Evolutionary conservation across 1,140 invertebrate species (phyloP), one percentile per base, ranked within the genome.

Genomic region (Drosophila lini): DNA sequence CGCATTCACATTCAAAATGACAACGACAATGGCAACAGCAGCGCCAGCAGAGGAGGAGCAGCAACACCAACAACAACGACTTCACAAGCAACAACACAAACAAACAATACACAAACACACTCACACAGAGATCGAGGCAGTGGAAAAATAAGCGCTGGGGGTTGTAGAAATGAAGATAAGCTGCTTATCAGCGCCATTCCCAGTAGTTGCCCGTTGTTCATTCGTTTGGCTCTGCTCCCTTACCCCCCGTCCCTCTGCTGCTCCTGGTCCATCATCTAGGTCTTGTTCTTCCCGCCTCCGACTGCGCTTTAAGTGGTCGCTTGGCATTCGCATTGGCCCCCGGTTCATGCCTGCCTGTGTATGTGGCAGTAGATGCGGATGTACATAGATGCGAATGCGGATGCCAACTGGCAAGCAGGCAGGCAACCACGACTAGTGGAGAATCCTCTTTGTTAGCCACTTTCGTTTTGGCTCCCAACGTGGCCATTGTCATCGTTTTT

Each of bases 141-240:
- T 62, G 47, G 36, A 78, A 88, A 88, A 88, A 88, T 88, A 89
- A 84, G 78, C 80, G 80, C 84, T 88, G 73, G 77, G 70, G 84
- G 84, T 88, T 88, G 84, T 88, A 81, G 84, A 84, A 88, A 89
- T 88, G 84, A 83, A 88, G 84, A 88, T 88, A 88, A 88, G 84
- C 84, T 88, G 84, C 84, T 88, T 88, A 88, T 88, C 84, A 88
- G 84, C 81, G 80, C 84, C 81, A 89, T 89, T 86, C 80, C 83
- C 79, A 81, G 78, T 81, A 74, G 57, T 70, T 68, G 38, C 67
- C 69, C 69, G 52, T 73, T 73, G 69, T 59, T 71, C 68, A 59
- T 48, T 71, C 68, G 67, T 16, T 56, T 38, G 55, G 13, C 31
- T 25, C 58, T 22, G 34, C 50, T 47, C 8, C 42, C 38, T 22